Evolutionary conservation across 1,140 invertebrate species (phyloP).

Genomic region (Drosophila kohkoa): DNA sequence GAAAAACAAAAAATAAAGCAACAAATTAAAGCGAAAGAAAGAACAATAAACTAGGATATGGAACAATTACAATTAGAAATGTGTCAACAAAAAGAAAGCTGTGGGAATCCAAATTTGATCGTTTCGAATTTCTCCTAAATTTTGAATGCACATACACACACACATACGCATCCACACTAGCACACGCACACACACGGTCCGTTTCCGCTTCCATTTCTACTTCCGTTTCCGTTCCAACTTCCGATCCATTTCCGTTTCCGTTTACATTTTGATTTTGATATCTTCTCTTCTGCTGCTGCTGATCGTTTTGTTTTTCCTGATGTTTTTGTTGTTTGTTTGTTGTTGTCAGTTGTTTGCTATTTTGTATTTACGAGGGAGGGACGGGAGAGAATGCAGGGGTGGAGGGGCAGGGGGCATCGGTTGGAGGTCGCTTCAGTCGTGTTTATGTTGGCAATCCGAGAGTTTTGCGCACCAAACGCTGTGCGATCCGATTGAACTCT

Average conservation of each 20-base stretch:
- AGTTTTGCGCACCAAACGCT: constrained; percentile 96
- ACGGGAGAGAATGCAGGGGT: neutral
- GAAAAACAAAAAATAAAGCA: neutral
- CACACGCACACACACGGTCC: constrained; percentile 13
- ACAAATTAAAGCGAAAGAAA: neutral
- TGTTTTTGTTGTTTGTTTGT: neutral
- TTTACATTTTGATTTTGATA: neutral
- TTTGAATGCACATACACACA: constrained; percentile 22
- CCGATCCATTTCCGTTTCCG: too few species aligned
- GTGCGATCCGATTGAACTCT: constrained; percentile 97
- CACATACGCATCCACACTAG: constrained; percentile 3
- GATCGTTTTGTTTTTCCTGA: neutral
- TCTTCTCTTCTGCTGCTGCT: neutral
- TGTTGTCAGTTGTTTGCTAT: neutral
- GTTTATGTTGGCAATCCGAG: constrained; percentile 88
- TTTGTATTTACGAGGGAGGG: neutral
- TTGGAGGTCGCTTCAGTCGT: constrained; percentile 21
- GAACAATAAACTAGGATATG: neutral
- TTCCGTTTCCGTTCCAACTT: too few species aligned
- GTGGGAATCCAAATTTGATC: constrained; percentile 3
- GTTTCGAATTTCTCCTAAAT: constrained; percentile 9
- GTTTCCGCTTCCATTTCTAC: neutral
- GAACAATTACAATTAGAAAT: constrained; percentile 7
- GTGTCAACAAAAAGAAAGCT: constrained; percentile 7
- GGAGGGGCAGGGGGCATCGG: neutral